Base-by-base conservation (phyloP, 2,797 vertebrate genomes). In the Psittacula echo region DNA sequence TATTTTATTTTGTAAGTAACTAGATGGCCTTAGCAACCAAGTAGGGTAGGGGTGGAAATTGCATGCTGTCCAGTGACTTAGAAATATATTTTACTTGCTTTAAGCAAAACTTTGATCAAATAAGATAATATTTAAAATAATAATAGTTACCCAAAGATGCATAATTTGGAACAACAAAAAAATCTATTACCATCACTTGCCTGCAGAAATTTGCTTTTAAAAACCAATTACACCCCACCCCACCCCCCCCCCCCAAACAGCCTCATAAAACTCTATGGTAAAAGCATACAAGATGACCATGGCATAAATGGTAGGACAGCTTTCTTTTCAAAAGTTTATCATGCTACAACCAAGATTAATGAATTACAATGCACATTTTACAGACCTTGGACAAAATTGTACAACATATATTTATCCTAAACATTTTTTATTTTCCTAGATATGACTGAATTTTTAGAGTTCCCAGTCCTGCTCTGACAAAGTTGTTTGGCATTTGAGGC, bases 221-320 rank as follows among this genome's bases (percentile, higher is more conserved):
- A 92, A 93, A 37, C 2, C 20, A 77, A 19, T 48, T 65, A 16
- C 93, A 65, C 32, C 13, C 13, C 34, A 16, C 5, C 15, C 26
- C 15, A 65, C 32, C 32, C 9, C 51, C 5, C 15, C 26, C 15
- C 54, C 13, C 54, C 8, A 13, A n/a, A 7, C n/a, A 20, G 2
- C 6, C 42, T 88, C 77, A 92, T 79, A 76, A 93, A 96, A 90
- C 56, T 95, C 45, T 77, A 34, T 45, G 77, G 86, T 86, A 85
- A 93, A 67, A 94, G 85, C 47, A 7, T 72, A 6, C 88, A 93
- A 95, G 94, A 97, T 94, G 97, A 97, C 96, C 95, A 87, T 97
- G 61, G 92, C 92, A 71, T 79, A 87, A 95, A 93, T 65, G 85
- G 95, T 89, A 96, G 77, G 87, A 94, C 85, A 89, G 85, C 48